Percentiles rank a stretch among this genome's conserved stretches.
phyloP scores from a whole-genome alignment of 37 sponge, comb jelly and placozoan species.

The Lycopodina hypogea region DNA sequence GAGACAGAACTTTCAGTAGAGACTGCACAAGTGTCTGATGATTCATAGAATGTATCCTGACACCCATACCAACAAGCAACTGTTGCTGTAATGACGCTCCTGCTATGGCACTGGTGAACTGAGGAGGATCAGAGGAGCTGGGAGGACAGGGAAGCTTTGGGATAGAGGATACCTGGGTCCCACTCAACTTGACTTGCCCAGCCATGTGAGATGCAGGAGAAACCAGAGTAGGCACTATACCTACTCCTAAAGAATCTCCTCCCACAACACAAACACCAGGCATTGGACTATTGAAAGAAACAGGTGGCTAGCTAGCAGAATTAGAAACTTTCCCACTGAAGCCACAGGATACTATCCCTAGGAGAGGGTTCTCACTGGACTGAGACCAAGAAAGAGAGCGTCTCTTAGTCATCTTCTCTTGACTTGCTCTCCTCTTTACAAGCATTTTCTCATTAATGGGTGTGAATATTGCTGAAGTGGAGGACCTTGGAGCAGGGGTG shows the following conservation, averaged over 20 bases:
- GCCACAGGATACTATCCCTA: background rate
- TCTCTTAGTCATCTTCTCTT: background rate
- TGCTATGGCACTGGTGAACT: background rate
- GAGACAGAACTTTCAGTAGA: slow-evolving; percentile 26
- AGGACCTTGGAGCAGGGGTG: slow-evolving; percentile 20
- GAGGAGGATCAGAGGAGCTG: background rate
- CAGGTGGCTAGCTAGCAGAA: background rate
- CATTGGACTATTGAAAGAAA: background rate
- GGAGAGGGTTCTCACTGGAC: slow-evolving; percentile 17
- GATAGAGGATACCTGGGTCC: background rate
- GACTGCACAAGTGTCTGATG: slow-evolving; percentile 43
- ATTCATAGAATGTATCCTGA: background rate
- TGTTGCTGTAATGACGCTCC: background rate
- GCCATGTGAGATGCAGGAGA: background rate
- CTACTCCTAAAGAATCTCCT: background rate
- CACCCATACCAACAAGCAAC: background rate
- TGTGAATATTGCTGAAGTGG: slow-evolving; percentile 13
- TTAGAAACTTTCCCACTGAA: background rate
- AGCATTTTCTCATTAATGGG: slow-evolving; percentile 13
- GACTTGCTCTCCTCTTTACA: background rate
- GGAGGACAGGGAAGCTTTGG: background rate
- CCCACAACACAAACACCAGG: background rate
- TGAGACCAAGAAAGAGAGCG: slow-evolving; percentile 15
- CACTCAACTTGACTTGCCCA: background rate
- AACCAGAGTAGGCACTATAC: background rate